Base-by-base conservation (phyloP, 2,888 invertebrate genomes). In the Smittia aterrima region DNA sequence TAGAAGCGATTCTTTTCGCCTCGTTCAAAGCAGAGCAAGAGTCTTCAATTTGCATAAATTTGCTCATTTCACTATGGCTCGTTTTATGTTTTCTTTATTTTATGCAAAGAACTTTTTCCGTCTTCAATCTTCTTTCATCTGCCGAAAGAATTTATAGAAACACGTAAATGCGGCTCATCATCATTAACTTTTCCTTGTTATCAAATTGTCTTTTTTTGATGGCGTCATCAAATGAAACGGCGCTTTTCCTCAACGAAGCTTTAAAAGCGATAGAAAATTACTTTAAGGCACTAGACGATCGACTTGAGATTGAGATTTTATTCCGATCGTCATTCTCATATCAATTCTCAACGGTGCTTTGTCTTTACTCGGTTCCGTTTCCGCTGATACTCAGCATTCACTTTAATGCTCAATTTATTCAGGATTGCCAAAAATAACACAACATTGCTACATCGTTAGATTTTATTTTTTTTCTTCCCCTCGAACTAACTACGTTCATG, bases 41-140 rank as follows among this genome's bases (percentile, higher is more conserved):
- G 20, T 66, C 66, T 47, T 68, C 68, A 68, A 68, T 68, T 68
- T 68, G 68, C 68, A 68, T 68, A 68, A 68, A 68, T 68, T 68
- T 68, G 68, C 24, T 68, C 24, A 4, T 41, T 41, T 38, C 41
- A 68, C 22, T 47, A 22, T 47, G 32, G 16, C n/a, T 47, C 24
- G 11, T 18, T 58, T 58, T 58, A n/a, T 58, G 11, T 58, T 58
- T 38, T 32, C 47, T 32, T 32, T 32, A 32, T 32, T 47, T 47
- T 47, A 47, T 16, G 47, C 47, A 16, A 32, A 47, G 47, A 47
- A 32, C 32, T 47, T 47, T 47, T 47, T 16, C 11, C 16, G 47
- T n/a, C 47, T n/a, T 47, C 47, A 47, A 47, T 47, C 47, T 47
- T 16, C 47, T 47, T 47, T 47, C 47, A 47, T 47, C n/a, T 47